Conservation (phyloP, 2,888 invertebrate species). For the Drosophila kambysellisi region DNA sequence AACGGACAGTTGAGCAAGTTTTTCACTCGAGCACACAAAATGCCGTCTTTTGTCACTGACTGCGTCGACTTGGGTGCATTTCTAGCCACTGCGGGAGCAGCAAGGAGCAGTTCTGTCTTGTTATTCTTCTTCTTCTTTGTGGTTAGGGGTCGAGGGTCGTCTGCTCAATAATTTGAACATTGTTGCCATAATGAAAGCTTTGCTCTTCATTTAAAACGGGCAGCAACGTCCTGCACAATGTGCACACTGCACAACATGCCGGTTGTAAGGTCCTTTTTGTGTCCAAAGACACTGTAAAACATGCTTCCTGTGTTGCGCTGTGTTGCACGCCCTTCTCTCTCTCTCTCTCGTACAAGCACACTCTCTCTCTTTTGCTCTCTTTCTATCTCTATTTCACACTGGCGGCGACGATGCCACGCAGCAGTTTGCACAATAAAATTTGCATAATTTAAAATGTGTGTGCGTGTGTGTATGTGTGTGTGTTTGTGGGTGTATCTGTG, state of each 20-base stretch:
- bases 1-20: slow-evolving; percentile 64
- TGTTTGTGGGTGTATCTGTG: slow-evolving; percentile 42
- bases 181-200: slow-evolving; percentile 84
- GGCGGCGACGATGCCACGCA: slow-evolving; percentile 65
- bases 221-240: slow-evolving; percentile 56
- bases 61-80: slow-evolving; percentile 70
- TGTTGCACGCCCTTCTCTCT: slow-evolving; percentile 8
- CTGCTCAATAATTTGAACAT: slow-evolving; percentile 83
- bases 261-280: slow-evolving; percentile 62
- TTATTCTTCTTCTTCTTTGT: slow-evolving; percentile 2
- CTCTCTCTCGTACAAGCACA: background rate
- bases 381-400: slow-evolving; percentile 16
- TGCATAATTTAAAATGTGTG: slow-evolving; percentile 84
- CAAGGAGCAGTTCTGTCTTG: slow-evolving; percentile 3
- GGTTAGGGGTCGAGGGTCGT: slow-evolving; percentile 48
- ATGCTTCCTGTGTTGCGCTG: slow-evolving; percentile 49
- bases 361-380: background rate
- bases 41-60: slow-evolving; percentile 52
- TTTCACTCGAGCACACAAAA: slow-evolving; percentile 70
- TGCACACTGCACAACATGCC: slow-evolving; percentile 30
- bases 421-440: slow-evolving; percentile 85
- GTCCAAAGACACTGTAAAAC: slow-evolving; percentile 67
- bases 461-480: slow-evolving; percentile 27
- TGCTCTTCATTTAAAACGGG: slow-evolving; percentile 80
- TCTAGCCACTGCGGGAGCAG: slow-evolving; percentile 28